phyloP scores from a whole-genome alignment of 1,140 invertebrate genomes.

The Drosophila busckii region DNA sequence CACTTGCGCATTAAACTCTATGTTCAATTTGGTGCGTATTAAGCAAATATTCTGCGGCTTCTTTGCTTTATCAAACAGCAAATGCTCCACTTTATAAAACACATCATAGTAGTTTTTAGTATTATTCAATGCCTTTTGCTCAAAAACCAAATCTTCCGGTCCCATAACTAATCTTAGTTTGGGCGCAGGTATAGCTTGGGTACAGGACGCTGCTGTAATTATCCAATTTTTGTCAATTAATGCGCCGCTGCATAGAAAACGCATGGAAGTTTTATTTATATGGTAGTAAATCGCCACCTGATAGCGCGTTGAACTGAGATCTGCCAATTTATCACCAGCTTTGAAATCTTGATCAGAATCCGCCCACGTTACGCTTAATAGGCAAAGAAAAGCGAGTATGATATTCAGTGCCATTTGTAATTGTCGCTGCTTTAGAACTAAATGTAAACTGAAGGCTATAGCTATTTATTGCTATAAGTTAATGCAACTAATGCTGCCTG shows the following conservation, averaged over 20 bases:
- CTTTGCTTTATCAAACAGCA: background rate
- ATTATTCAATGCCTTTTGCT: background rate
- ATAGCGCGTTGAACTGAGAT: background rate
- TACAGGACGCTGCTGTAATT: conserved; percentile 1
- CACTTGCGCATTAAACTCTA: background rate
- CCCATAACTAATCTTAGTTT: background rate
- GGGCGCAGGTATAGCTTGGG: background rate
- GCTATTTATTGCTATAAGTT: no score
- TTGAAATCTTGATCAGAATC: no score
- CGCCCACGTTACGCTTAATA: no score
- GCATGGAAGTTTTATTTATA: background rate
- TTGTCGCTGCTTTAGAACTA: no score
- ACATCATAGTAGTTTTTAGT: no score
- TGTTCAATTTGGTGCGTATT: background rate
- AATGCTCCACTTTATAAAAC: no score
- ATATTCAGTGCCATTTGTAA: no score
- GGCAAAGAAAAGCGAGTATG: no score
- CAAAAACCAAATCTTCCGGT: background rate
- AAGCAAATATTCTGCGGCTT: conserved; percentile 6
- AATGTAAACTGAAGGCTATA: no score
- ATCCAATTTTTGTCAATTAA: background rate
- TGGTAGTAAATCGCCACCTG: no score
- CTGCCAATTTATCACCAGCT: background rate
- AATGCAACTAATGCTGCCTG: no score
- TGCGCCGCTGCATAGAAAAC: conserved; percentile 5